Conservation (phyloP, 2,113 vertebrate species). For the Leptosomus discolor region DNA sequence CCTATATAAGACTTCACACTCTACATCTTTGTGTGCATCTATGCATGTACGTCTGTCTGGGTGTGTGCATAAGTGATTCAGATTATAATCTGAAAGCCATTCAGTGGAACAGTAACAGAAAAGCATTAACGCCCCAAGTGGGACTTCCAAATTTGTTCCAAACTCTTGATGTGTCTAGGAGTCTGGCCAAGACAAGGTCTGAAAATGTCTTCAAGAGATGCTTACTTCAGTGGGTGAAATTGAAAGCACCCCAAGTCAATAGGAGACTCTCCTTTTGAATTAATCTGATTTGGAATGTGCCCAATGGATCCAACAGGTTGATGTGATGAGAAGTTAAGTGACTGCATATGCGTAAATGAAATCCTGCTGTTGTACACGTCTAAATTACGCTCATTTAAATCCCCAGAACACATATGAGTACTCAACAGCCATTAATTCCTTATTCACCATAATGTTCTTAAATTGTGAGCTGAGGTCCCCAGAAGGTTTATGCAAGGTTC, state of each 20-base stretch:
- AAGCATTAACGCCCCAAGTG: not conserved
- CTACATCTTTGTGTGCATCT: not conserved
- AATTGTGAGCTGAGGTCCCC: not conserved
- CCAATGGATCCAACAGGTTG: not conserved
- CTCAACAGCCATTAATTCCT: not conserved
- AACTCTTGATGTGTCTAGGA: not conserved
- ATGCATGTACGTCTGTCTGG: not conserved
- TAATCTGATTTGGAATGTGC: not conserved
- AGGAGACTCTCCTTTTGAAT: not conserved
- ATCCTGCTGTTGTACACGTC: not conserved
- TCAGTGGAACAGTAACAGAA: not conserved
- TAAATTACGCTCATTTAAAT: not conserved
- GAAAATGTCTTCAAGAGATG: not conserved
- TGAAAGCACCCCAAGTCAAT: not conserved
- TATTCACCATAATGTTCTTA: not conserved
- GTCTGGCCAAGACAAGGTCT: not conserved
- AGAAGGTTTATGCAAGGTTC: not conserved
- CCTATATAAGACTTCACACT: not conserved
- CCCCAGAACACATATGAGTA: not conserved
- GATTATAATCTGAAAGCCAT: not conserved
- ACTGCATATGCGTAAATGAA: not conserved
- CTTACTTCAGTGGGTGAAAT: not conserved
- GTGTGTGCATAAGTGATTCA: not conserved
- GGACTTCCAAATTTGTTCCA: not conserved
- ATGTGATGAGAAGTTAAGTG: not conserved